Percentiles rank a stretch among this genome's conserved stretches.
Evolutionary conservation across 2,113 vertebrate genomes (phyloP).

Genomic region (Indicator indicator): DNA sequence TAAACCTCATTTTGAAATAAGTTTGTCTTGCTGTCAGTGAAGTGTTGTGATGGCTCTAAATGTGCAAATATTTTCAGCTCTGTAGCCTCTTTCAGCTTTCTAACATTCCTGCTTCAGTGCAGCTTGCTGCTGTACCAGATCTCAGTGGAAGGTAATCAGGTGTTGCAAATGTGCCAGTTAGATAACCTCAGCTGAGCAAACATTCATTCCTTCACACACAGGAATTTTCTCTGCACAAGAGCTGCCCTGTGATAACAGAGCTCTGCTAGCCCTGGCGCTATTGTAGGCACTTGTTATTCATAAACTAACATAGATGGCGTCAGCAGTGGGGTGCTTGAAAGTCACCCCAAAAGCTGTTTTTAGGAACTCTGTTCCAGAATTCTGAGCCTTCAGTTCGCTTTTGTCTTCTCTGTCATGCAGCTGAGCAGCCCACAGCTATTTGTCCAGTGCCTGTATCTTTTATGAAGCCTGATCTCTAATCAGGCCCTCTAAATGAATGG

Average conservation of each 20-base stretch:
- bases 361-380: background rate
- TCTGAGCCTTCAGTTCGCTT: background rate
- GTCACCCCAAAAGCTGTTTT: background rate
- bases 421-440: background rate
- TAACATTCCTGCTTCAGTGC: background rate
- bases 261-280: background rate
- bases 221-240: background rate
- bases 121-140: background rate
- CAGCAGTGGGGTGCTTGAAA: background rate
- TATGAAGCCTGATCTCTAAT: background rate
- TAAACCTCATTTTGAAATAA: background rate
- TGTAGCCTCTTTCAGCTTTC: background rate
- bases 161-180: background rate
- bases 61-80: background rate
- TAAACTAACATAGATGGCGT: background rate
- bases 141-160: background rate
- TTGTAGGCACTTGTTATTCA: background rate
- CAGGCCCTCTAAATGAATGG: background rate
- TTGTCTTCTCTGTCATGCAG: background rate
- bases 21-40: background rate
- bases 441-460: background rate
- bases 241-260: background rate
- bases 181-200: background rate
- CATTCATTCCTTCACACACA: background rate
- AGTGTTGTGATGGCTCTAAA: background rate